A percentile compares a stretch with the other conserved stretches of the same genome.
Conservation (phyloP, 2,797 vertebrate species). For the Psittacula echo region DNA sequence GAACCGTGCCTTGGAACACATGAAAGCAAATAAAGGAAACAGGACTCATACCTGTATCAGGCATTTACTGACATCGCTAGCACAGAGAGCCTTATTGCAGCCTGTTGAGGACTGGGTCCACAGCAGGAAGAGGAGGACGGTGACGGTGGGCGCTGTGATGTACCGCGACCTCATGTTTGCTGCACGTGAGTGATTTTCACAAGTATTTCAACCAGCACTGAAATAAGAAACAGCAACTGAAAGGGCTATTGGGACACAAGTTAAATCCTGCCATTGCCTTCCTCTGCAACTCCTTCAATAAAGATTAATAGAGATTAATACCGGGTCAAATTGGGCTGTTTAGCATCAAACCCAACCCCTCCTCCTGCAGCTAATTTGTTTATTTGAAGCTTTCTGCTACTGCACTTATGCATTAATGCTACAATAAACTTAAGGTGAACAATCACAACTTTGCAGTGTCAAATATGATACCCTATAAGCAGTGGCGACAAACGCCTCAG, state of each 20-base stretch:
- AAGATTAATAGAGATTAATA: background rate
- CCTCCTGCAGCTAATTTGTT: background rate
- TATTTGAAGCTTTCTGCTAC: background rate
- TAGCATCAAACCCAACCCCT: background rate
- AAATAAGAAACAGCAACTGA: constrained; percentile 12
- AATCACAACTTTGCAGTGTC: background rate
- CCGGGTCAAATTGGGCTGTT: background rate
- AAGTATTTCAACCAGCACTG: constrained; percentile 49
- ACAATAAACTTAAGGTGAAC: background rate
- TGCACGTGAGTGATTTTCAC: constrained; percentile 4
- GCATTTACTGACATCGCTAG: constrained; percentile 98
- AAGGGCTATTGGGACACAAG: background rate
- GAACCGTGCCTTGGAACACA: background rate
- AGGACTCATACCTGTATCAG: constrained; percentile 89
- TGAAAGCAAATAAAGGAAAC: background rate
- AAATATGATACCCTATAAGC: background rate
- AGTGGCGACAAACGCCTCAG: accelerated
- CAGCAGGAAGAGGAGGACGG: constrained; percentile 80
- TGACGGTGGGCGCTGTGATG: constrained; percentile 71
- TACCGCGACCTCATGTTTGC: constrained; percentile 87
- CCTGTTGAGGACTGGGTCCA: constrained; percentile 81
- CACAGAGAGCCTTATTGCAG: constrained; percentile 97
- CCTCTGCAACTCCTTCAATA: background rate
- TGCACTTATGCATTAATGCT: background rate
- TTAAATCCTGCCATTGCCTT: background rate